Conservation (phyloP, 2,888 invertebrate species). For the Mactromeris polynyma region DNA sequence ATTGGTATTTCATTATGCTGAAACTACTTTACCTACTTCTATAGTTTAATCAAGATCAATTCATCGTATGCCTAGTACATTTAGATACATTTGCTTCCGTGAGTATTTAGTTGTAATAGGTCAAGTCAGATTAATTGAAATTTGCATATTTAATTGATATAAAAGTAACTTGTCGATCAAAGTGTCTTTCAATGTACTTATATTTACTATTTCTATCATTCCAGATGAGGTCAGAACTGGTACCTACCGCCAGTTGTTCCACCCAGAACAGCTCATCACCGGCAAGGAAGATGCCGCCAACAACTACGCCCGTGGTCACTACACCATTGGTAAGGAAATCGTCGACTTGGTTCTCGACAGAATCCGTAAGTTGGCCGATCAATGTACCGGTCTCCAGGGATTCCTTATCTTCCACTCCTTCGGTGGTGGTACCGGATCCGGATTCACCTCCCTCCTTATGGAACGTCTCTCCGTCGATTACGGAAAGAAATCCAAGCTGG, state of each 20-base stretch:
- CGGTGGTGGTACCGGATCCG: conserved; percentile 86
- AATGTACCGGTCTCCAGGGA: conserved; percentile 86
- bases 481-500: conserved; percentile 84
- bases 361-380: conserved; percentile 87
- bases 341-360: conserved; percentile 89
- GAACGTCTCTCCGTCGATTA: conserved; percentile 83
- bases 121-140: too few species aligned
- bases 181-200: not conserved
- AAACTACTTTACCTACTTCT: not conserved
- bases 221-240: conserved; percentile 87
- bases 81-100: too few species aligned
- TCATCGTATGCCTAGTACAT: too few species aligned
- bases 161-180: too few species aligned
- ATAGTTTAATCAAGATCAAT: too few species aligned
- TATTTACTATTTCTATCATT: not conserved
- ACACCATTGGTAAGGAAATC: conserved; percentile 96
- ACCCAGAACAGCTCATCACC: conserved; percentile 98
- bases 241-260: conserved; percentile 96
- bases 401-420: conserved; percentile 86
- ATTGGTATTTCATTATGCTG: too few species aligned
- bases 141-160: too few species aligned
- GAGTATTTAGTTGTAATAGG: too few species aligned
- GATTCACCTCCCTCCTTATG: conserved; percentile 86
- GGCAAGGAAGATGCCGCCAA: conserved; percentile 99
- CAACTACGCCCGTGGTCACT: conserved; percentile 98